Evolutionary conservation across 2,113 vertebrate species (phyloP), one percentile per base, ranked within the genome.

Genomic region (Dolichotis patagonum): DNA sequence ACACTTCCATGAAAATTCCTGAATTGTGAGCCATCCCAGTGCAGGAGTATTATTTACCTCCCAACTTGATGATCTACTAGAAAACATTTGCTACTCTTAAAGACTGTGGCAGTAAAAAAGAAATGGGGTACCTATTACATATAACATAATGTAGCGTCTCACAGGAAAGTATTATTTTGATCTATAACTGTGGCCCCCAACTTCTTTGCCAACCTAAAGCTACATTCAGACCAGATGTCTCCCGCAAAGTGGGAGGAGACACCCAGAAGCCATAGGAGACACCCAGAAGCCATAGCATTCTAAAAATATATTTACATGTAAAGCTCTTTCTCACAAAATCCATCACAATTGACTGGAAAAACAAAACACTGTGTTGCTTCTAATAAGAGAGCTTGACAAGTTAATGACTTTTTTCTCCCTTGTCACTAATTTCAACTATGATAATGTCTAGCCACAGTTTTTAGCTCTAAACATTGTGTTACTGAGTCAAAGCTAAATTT

Each of bases 401-500:
- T 75, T 96, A 97, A 92, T 94, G 96, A 41, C 38, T 91, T 88
- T 85, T 93, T 56, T 85, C 17, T 89, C 77, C 71, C 26, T 73
- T 0, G 6, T 63, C 46, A 65, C 22, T 60, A 90, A 88, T 80
- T 32, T 87, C 88, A n/a, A 73, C 86, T 82, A 97, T 94, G 58
- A 94, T 97, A 69, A 88, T 58, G 32, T 85, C 65, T 9, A 96
- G 97, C 85, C 90, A 92, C 4, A 46, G 58, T 26, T 85, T 97
- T 97, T 94, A 92, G 97, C 73, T 78, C 88, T 90, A 95, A 65
- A 85, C 81, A 78, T 94, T 95, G 69, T 88, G 73, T 83, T 88
- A 49, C 28, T 28, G 88, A 93, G 82, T 94, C 83, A 96, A 97
- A 95, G 52, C 92, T 89, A 91, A 92, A 96, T 96, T 96, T 85